A percentile compares a stretch with the other conserved stretches of the same genome.
phyloP scores from a whole-genome alignment of 2,113 vertebrate species.

The Rhagologus leucostigma region DNA sequence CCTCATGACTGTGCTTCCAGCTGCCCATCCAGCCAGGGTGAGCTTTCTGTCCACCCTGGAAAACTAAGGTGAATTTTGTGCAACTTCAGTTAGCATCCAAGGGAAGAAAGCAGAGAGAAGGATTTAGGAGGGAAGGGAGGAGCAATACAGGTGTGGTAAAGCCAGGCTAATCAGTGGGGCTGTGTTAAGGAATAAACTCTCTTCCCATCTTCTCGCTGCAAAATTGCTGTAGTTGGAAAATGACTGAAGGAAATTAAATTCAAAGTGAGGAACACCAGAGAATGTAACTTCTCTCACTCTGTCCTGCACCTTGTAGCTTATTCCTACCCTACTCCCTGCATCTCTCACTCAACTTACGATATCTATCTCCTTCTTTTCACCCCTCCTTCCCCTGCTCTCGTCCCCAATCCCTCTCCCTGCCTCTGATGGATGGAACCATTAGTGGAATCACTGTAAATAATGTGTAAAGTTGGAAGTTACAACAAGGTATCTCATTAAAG shows the following conservation, averaged over 20 bases:
- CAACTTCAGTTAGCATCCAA: not conserved
- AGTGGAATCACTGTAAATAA: conserved; percentile 84
- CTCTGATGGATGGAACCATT: conserved; percentile 81
- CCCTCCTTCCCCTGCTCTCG: not conserved
- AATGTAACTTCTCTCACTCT: not conserved
- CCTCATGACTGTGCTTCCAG: not conserved
- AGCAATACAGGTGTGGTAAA: not conserved
- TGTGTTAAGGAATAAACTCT: not conserved
- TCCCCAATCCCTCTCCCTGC: not conserved
- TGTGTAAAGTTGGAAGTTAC: conserved; percentile 79
- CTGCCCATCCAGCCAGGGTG: not conserved
- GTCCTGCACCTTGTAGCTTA: not conserved
- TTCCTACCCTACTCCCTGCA: not conserved
- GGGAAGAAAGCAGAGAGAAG: not conserved
- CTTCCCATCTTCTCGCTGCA: not conserved
- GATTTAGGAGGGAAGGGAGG: not conserved
- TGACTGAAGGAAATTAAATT: not conserved
- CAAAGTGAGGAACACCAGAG: not conserved
- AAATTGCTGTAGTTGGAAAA: not conserved
- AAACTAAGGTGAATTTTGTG: not conserved
- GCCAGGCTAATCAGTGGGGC: not conserved
- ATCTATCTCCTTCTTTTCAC: not conserved
- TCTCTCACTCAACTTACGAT: not conserved
- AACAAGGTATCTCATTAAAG: conserved; percentile 85
- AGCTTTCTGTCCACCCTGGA: not conserved